These are phyloP conservation scores for Raja brachyura DNA, from an alignment of 2,113 vertebrate genomes.

Conservation along the genomic window DNA sequence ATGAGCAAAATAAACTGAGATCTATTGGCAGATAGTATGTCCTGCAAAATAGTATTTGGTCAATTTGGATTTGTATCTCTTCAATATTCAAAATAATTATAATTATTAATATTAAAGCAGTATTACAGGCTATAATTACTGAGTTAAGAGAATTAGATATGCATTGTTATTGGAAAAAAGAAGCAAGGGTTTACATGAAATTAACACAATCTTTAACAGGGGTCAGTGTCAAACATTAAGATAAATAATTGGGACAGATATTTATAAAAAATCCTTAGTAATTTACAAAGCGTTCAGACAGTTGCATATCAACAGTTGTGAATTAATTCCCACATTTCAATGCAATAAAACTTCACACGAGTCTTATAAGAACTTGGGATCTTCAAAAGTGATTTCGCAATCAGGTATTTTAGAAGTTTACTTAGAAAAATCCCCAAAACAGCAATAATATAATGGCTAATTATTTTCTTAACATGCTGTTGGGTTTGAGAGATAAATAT, in stretches of 20 bases:
- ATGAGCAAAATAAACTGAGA: background rate
- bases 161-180: background rate
- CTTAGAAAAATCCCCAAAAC: too few species aligned
- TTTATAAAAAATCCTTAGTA: background rate
- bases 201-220: background rate
- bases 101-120: background rate
- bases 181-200: background rate
- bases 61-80: background rate
- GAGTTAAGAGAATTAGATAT: background rate
- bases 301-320: background rate
- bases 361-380: background rate
- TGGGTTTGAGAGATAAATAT: too few species aligned
- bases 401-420: too few species aligned
- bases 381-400: too few species aligned
- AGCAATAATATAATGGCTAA: too few species aligned
- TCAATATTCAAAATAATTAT: background rate
- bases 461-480: too few species aligned
- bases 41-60: background rate
- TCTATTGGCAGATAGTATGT: too few species aligned
- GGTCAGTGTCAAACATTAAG: background rate
- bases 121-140: background rate
- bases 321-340: background rate
- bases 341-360: background rate
- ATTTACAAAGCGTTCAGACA: background rate
- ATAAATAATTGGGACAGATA: background rate